phyloP scores from a whole-genome alignment of 1,140 invertebrate genomes.

The Antheraea mylitta region DNA sequence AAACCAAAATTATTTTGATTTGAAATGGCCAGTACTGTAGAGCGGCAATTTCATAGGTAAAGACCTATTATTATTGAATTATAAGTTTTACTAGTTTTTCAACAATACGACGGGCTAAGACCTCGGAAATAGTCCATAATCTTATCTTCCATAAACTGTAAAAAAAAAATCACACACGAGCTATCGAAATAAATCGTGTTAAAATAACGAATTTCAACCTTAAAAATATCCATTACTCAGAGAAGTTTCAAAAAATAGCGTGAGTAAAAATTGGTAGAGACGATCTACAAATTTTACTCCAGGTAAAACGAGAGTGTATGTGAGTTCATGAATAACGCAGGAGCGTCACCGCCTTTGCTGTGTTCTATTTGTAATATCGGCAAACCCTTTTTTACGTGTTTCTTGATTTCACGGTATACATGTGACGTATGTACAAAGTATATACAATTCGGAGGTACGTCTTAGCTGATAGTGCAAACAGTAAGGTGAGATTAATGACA shows the following conservation, averaged over 20 bases:
- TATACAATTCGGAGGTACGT: background rate
- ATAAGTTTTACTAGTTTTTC: too few relatives aligned
- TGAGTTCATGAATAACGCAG: slow-evolving; percentile 58
- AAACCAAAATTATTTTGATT: too few relatives aligned
- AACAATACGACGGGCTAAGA: background rate
- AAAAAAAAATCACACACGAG: background rate
- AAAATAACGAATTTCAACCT: slow-evolving; percentile 8
- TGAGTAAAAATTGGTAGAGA: slow-evolving; percentile 42
- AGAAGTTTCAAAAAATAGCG: slow-evolving; percentile 1
- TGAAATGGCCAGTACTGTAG: too few relatives aligned
- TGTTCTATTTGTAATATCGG: slow-evolving; percentile 45
- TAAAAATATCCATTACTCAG: background rate
- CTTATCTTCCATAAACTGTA: background rate
- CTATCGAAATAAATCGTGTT: background rate
- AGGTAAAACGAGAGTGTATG: slow-evolving; percentile 41
- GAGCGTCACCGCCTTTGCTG: slow-evolving; percentile 50
- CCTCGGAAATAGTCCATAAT: background rate
- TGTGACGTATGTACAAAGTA: slow-evolving; percentile 8
- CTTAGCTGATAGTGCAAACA: too few relatives aligned
- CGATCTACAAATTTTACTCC: slow-evolving; percentile 54
- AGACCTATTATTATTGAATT: too few relatives aligned
- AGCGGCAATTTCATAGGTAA: too few relatives aligned
- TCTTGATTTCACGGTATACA: slow-evolving; percentile 30
- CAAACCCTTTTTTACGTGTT: slow-evolving; percentile 48
- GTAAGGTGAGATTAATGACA: too few relatives aligned